Percentiles rank a stretch among this genome's conserved stretches.
Conservation (phyloP, 2,888 invertebrate species). For the Megamerina dolium region DNA sequence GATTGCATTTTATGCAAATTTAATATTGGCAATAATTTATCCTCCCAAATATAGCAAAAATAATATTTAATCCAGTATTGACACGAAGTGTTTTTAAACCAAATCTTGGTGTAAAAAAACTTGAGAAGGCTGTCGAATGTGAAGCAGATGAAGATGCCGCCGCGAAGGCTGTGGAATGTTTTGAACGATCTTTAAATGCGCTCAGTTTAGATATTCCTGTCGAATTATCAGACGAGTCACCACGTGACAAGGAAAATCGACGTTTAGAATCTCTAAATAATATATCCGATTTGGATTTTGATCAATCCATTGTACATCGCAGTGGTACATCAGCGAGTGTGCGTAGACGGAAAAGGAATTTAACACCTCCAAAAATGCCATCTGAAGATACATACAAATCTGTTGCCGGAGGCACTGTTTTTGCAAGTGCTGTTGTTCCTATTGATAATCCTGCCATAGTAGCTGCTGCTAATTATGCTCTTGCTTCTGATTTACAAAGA, state of each 20-base stretch:
- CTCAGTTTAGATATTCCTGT: conserved; percentile 50
- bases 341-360: too few species aligned
- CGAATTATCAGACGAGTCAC: conserved; percentile 44
- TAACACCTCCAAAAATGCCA: too few species aligned
- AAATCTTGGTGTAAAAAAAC: conserved; percentile 28
- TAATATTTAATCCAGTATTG: conserved; percentile 45
- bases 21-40: background rate
- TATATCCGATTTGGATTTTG: conserved; percentile 67
- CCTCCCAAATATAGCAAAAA: conserved; percentile 25
- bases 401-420: too few species aligned
- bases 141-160: conserved; percentile 50
- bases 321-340: conserved; percentile 48
- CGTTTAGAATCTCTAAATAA: conserved; percentile 63
- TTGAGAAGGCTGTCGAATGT: conserved; percentile 44
- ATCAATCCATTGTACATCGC: conserved; percentile 63
- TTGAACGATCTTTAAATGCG: conserved; percentile 60
- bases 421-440: too few species aligned
- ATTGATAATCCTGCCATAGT: too few species aligned
- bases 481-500: too few species aligned
- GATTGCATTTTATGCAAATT: background rate
- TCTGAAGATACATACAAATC: too few species aligned
- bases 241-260: conserved; percentile 41
- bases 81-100: conserved; percentile 42
- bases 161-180: conserved; percentile 67
- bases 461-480: too few species aligned